Evolutionary conservation across 1,140 invertebrate species (phyloP), one percentile per base, ranked within the genome.

Genomic region (Cydia strobilella): DNA sequence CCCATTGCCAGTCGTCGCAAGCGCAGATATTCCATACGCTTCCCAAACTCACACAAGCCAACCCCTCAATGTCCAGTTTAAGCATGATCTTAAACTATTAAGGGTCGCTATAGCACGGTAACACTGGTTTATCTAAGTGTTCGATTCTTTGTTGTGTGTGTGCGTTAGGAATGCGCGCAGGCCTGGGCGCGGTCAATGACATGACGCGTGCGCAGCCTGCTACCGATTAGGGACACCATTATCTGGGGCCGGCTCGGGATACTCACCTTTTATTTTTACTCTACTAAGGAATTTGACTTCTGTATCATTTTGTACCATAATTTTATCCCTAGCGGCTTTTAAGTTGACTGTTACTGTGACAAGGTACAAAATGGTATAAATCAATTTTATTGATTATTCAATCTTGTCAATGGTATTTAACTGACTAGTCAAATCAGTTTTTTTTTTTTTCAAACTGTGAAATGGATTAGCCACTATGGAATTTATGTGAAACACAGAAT

Each of bases 201-300:
- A 81, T 83, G 79, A 78, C 86, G 83, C 87, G 84, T 85, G 86
- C 85, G 83, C 84, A 75, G 82, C 75, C 76, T 80, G 74, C 51
- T 75, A 45, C 45, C 51, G 69, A 9, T 39, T 69, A 35, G 65
- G 65, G 65, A 69, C 31, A 69, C 65, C 65, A 69, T 39, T 35
- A 23, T 59, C 54, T 59, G 54, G 0, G 54, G 20, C 9, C 2
- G 54, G 7, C 20, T 10, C 54, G 54, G 54, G 54, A 59, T 18
- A 18, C 18, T 59, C 18, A 35, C 35, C 9, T n/a, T 59, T 23
- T 59, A 23, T 59, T 59, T 20, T 59, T 59, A 18, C 48, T 15
- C n/a, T 18, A 0, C 48, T 2, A 23, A 59, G 20, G 20, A 23
- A 59, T 23, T 45, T 45, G 42, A 45, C 1, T 45, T 45, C 12